A percentile compares a stretch with the other conserved stretches of the same genome.
phyloP scores from a whole-genome alignment of 2,797 vertebrate genomes.

The Rhadinocentrus ornatus region DNA sequence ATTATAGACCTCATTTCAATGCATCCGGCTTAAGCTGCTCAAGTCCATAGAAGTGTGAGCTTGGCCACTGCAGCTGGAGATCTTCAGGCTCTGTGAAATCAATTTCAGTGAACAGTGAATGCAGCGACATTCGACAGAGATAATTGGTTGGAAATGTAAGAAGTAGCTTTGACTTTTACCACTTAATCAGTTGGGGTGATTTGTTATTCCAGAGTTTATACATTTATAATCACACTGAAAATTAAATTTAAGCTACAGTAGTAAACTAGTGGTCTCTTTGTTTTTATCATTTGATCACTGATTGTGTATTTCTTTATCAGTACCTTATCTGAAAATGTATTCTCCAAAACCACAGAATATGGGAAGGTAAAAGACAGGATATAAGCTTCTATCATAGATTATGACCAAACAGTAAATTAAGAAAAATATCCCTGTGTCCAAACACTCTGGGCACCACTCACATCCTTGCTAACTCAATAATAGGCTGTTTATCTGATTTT shows the following conservation, averaged over 20 bases:
- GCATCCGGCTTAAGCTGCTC: conserved; percentile 58
- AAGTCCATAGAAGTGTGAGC: conserved; percentile 52
- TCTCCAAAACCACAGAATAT: conserved; percentile 8
- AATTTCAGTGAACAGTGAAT: conserved; percentile 61
- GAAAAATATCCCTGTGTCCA: conserved; percentile 56
- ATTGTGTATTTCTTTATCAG: conserved; percentile 35
- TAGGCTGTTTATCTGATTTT: conserved; percentile 62
- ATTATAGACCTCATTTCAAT: conserved; percentile 66
- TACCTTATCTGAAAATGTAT: conserved; percentile 32
- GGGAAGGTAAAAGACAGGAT: conserved; percentile 20
- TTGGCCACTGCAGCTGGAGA: conserved; percentile 51
- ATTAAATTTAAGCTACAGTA: conserved; percentile 10
- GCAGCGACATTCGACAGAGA: conserved; percentile 42
- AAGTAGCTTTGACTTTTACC: conserved; percentile 14
- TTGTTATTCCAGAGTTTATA: not conserved
- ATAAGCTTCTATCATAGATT: conserved; percentile 52
- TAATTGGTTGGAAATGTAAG: conserved; percentile 46
- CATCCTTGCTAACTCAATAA: conserved; percentile 53
- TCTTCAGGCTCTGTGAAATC: conserved; percentile 64
- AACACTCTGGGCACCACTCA: conserved; percentile 48
- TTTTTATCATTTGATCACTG: not conserved
- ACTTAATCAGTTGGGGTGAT: conserved; percentile 24
- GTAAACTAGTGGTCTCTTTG: conserved; percentile 10
- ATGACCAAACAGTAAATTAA: conserved; percentile 33
- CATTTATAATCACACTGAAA: conserved; percentile 28